Base-by-base conservation (phyloP, 2,888 invertebrate genomes). In the Agelastica alni region DNA sequence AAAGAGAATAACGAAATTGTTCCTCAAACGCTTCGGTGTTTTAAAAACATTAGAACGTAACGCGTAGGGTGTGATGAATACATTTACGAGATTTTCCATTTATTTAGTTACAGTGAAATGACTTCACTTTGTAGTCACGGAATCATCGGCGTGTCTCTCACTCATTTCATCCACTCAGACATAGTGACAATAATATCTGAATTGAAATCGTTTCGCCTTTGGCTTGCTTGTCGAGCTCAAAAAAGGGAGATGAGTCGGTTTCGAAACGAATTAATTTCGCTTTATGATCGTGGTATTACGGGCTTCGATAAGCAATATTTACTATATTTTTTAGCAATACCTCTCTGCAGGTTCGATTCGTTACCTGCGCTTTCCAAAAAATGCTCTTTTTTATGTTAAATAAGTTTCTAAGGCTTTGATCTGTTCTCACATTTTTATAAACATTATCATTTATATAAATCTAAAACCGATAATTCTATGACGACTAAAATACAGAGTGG, bases 141-240 rank as follows among this genome's bases (percentile, higher is more conserved):
- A 70, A 71, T 71, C 70, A 70, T 71, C 72, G 70, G 37, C 20
- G 37, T 39, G 37, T 39, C 14, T 41, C 41, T 49, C 30, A 72
- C 66, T 69, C 70, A 74, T 74, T 74, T 72, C 71, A 72, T 72
- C 71, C 67, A 64, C 72, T 68, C 71, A 72, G 73, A 71, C 67
- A 64, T 71, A 69, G 69, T 68, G 72, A 73, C 75, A 75, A 75
- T 75, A 72, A 73, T 71, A 73, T 73, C 70, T 71, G 70, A 73
- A 76, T 76, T 74, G 73, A 75, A 74, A 76, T 74, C 70, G 71
- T 65, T 68, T 66, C 62, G 68, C 71, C 70, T 63, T 56, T 48
- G 64, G 69, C 64, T 17, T 39, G 37, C 18, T 37, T 37, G 37
- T 5, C n/a, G 6, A 18, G 18, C 20, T 2, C 20, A 39, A 30